Percentiles rank a stretch among this genome's conserved stretches.
phyloP scores from a whole-genome alignment of 2,888 invertebrate genomes.

The Polyploca ridens region DNA sequence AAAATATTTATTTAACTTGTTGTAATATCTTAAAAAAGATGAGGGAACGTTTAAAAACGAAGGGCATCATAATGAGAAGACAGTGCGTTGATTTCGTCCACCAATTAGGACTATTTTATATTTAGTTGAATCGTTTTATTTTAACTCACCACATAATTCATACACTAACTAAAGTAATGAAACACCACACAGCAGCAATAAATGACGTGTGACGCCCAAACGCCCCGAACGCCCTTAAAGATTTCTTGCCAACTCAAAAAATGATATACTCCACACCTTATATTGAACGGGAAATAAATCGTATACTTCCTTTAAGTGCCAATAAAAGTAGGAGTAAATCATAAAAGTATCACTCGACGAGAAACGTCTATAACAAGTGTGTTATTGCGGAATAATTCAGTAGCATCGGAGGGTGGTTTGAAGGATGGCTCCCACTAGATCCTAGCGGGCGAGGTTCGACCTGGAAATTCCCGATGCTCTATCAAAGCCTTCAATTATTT shows the following conservation, averaged over 20 bases:
- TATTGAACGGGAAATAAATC: constrained; percentile 83
- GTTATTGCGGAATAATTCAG: constrained; percentile 84
- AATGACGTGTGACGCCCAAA: constrained; percentile 71
- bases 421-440: constrained; percentile 81
- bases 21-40: too few species aligned
- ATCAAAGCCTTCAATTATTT: constrained; percentile 84
- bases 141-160: neutral
- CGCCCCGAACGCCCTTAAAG: constrained; percentile 60
- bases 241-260: constrained; percentile 73
- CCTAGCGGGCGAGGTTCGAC: constrained; percentile 59
- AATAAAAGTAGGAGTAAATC: constrained; percentile 85
- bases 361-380: constrained; percentile 84
- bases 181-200: constrained; percentile 34
- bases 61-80: too few species aligned
- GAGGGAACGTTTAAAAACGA: too few species aligned
- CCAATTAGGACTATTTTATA: too few species aligned
- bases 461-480: constrained; percentile 78
- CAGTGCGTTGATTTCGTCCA: too few species aligned
- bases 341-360: constrained; percentile 83
- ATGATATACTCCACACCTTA: constrained; percentile 80
- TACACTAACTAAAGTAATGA: constrained; percentile 5
- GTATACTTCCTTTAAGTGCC: constrained; percentile 84
- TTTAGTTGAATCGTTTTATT: too few species aligned
- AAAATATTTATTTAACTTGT: too few species aligned
- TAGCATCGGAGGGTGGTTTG: constrained; percentile 75